These are phyloP conservation scores for Lepus americanus DNA, from an alignment of 2,113 vertebrate species.

Conservation along the genomic window DNA sequence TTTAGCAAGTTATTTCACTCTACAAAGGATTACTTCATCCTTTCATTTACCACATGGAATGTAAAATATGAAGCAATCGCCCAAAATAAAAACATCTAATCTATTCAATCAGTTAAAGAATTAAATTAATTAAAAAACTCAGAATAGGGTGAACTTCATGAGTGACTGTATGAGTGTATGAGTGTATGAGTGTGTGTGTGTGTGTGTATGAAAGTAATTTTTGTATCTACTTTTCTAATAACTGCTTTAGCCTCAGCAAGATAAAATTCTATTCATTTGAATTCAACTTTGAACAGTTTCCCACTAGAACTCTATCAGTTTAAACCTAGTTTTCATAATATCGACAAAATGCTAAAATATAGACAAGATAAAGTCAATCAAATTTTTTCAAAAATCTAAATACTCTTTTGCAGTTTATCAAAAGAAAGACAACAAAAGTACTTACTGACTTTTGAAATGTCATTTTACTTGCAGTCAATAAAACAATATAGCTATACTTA, in stretches of 20 bases:
- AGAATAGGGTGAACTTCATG: neutral
- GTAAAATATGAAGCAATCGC: constrained; percentile 25
- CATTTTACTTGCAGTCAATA: constrained; percentile 36
- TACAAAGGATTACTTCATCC: neutral
- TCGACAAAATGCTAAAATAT: neutral
- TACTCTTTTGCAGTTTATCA: neutral
- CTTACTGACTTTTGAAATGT: constrained; percentile 9
- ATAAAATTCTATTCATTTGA: constrained; percentile 48
- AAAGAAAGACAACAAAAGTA: constrained; percentile 28
- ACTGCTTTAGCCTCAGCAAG: neutral
- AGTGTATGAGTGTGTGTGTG: neutral
- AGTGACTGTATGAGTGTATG: neutral
- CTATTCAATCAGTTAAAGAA: constrained; percentile 31
- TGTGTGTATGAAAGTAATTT: neutral
- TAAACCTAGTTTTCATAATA: neutral
- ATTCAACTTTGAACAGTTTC: constrained; percentile 42
- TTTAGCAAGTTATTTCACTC: neutral
- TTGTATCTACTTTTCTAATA: neutral
- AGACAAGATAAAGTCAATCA: neutral
- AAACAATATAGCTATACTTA: constrained; percentile 86
- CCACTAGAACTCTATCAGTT: neutral
- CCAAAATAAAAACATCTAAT: neutral
- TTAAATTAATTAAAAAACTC: neutral
- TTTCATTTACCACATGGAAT: constrained; percentile 22
- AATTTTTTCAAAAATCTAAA: constrained; percentile 3